Evolutionary conservation across 2,797 vertebrate genomes (phyloP), one percentile per base, ranked within the genome.

Genomic region (Huso huso): DNA sequence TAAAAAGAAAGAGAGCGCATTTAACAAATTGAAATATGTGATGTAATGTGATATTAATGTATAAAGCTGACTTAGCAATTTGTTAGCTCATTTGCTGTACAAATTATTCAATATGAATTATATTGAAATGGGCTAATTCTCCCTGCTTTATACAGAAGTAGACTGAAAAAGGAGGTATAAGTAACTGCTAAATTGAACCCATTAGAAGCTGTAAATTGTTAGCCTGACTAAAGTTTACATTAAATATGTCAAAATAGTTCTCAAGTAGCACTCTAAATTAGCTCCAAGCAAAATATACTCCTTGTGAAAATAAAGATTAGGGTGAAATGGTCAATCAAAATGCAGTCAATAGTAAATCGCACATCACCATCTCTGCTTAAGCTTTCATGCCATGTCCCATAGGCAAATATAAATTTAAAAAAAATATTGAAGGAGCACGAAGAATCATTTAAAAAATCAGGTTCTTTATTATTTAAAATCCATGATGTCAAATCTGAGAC

Each of bases 31-130:
- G 82, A 78, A 49, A 18, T 18, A 82, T 84, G 77, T 79, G 81
- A 85, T 81, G 23, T 37, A 37, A 37, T 82, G 79, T 86, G 81
- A 85, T 87, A 81, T 85, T 86, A 85, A 87, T 87, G 85, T 85
- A 84, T 82, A 71, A 74, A 77, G 73, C 81, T 77, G 78, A 83
- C 81, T 80, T 74, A 70, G 81, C 76, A 77, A 75, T 76, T 75
- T 61, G 9, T n/a, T 58, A 73, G 74, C 83, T 85, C 80, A 80
- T 86, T 86, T 84, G 78, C 77, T 74, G 76, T 74, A 72, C 73
- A 80, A 81, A 82, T 86, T 82, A 82, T 88, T 76, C 79, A 83
- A 82, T 84, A 87, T 85, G 78, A 70, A 87, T 84, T 83, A 78
- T 78, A 77, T 81, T 83, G 78, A 83, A 82, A 81, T 66, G 15